Evolutionary conservation across 2,113 vertebrate species (phyloP).

Genomic region (Anoplopoma fimbria): DNA sequence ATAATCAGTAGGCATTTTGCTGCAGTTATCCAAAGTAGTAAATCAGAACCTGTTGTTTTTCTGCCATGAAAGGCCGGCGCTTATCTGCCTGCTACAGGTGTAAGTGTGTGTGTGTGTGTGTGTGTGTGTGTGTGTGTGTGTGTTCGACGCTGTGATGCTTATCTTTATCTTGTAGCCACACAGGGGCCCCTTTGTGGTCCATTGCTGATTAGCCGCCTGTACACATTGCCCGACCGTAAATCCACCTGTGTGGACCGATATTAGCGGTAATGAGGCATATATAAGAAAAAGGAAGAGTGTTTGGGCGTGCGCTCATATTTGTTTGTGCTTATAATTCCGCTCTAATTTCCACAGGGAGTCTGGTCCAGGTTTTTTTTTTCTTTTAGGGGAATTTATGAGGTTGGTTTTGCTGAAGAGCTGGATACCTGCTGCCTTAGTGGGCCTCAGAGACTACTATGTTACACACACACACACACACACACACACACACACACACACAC

Average conservation of each 20-base stretch:
- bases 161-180: constrained; percentile 76
- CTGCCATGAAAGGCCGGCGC: constrained; percentile 64
- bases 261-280: constrained; percentile 71
- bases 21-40: constrained; percentile 81
- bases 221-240: constrained; percentile 71
- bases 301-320: constrained; percentile 7
- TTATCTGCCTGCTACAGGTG: constrained; percentile 81
- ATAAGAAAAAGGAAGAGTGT: constrained; percentile 37
- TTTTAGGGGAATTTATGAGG: constrained; percentile 47
- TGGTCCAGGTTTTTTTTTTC: constrained; percentile 35
- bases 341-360: constrained; percentile 52
- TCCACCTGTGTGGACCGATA: constrained; percentile 62
- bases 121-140: constrained; percentile 51
- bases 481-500: constrained; percentile 21
- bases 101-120: constrained; percentile 52
- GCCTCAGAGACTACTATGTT: constrained; percentile 42
- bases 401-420: constrained; percentile 29
- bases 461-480: constrained; percentile 21
- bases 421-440: constrained; percentile 44
- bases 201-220: constrained; percentile 72
- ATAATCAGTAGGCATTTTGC: constrained; percentile 76
- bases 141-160: constrained; percentile 59
- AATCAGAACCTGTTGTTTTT: constrained; percentile 84
- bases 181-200: constrained; percentile 61
- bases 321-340: constrained; percentile 50